Evolutionary conservation across 2,888 invertebrate genomes (phyloP), one percentile per base, ranked within the genome.

Genomic region (Boloria selene): DNA sequence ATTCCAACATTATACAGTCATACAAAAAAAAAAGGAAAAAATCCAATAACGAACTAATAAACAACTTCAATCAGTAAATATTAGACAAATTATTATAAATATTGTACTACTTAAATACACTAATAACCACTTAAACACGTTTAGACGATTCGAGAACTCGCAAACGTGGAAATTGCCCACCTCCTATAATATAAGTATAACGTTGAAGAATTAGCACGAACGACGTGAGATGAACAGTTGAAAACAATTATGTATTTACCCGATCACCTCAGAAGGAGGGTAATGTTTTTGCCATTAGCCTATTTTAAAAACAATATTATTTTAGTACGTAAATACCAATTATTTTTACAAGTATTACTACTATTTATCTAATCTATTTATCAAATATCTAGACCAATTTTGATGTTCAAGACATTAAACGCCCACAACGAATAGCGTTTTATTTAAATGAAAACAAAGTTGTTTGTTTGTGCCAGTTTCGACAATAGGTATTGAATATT

Each of bases 91-190:
- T 13, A 56, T 56, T 56, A 13, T 45, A 2, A 56, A 56, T 45
- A 45, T 14, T 17, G 16, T 10, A 44, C 42, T 22, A n/a, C n/a
- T 45, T n/a, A 13, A n/a, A n/a, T 45, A 13, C 5, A 45, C n/a
- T 16, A 56, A 16, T 13, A 22, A 16, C 45, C n/a, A 56, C 22
- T 56, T 56, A 26, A 18, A 26, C 13, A n/a, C 44, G 60, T 26
- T 61, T 51, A 18, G 60, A 61, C 38, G 44, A 22, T 56, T 56
- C 56, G 45, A 56, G 56, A 56, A 45, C 56, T 45, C 45, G 26
- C 22, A 45, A 22, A 45, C n/a, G 45, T 45, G 45, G 45, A 56
- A 55, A 55, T 17, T 17, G 45, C 45, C n/a, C 45, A 26, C 13
- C 26, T 26, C 26, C 45, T 56, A 45, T 44, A 45, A n/a, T n/a